These are phyloP conservation scores for Muscina levida DNA, from an alignment of 2,888 invertebrate genomes.

Conservation along the genomic window DNA sequence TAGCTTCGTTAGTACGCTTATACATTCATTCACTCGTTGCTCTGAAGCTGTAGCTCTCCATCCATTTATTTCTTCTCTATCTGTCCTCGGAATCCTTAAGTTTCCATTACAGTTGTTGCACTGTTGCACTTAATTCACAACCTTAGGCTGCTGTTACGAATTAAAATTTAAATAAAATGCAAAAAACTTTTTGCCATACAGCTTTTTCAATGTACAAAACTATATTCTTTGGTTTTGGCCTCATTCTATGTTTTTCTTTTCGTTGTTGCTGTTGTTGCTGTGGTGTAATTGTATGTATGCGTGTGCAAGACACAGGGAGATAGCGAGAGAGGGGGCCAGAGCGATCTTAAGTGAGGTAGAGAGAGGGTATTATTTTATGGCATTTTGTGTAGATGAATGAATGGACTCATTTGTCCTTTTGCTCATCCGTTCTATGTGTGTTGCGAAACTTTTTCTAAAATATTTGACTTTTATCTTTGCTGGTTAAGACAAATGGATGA, in stretches of 20 bases:
- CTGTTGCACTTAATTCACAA: constrained; percentile 63
- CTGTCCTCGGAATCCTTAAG: not conserved
- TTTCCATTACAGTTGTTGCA: constrained; percentile 55
- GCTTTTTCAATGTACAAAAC: constrained; percentile 25
- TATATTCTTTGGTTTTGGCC: constrained; percentile 46
- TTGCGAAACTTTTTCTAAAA: constrained; percentile 48
- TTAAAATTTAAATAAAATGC: constrained; percentile 62
- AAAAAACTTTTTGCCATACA: constrained; percentile 45
- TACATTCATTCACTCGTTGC: constrained; percentile 14
- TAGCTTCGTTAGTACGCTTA: constrained; percentile 35
- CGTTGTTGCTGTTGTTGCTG: no score
- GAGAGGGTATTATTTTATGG: not conserved
- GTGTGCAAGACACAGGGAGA: no score
- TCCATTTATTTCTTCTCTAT: not conserved
- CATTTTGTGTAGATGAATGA: constrained; percentile 9
- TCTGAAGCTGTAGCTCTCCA: not conserved
- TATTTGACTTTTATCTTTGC: constrained; percentile 56
- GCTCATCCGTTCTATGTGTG: constrained; percentile 1
- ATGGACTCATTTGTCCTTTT: constrained; percentile 45
- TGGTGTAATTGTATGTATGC: constrained; percentile 1
- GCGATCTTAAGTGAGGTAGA: no score
- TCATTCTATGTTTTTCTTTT: constrained; percentile 27
- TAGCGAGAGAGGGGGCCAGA: no score
- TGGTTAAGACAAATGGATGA: constrained; percentile 37
- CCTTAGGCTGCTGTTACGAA: constrained; percentile 61